Conservation (phyloP, 2,888 invertebrate genomes). For the Meteorus colon region DNA sequence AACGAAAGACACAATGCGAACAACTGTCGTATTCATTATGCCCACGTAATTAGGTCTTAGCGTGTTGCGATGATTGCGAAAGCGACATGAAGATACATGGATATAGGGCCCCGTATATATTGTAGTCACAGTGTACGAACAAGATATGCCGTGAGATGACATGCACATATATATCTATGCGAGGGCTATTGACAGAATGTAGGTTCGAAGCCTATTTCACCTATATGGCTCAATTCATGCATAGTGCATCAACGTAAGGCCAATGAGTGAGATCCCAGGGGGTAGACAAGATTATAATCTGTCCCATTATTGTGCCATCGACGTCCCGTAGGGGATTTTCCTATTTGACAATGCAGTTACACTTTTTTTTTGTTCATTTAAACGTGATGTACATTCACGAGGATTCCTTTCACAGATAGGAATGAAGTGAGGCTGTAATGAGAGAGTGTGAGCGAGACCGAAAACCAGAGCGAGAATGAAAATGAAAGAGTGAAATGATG, state of each 20-base stretch:
- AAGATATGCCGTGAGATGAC: conserved; percentile 53
- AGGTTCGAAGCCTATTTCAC: conserved; percentile 12
- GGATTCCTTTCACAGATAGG: conserved; percentile 23
- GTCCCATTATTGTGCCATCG: conserved; percentile 73
- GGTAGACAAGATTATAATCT: conserved; percentile 74
- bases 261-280: conserved; percentile 60
- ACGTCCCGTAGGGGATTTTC: conserved; percentile 72
- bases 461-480: background rate
- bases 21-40: conserved; percentile 70
- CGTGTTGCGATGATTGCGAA: conserved; percentile 53
- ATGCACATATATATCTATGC: conserved; percentile 16
- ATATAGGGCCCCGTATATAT: background rate
- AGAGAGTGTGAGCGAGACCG: background rate
- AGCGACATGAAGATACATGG: conserved; percentile 11
- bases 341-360: conserved; percentile 72
- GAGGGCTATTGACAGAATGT: conserved; percentile 1
- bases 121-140: conserved; percentile 52
- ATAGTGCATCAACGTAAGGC: conserved; percentile 35
- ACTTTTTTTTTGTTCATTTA: conserved; percentile 70
- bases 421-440: background rate
- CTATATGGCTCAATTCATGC: conserved; percentile 34
- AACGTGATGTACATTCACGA: conserved; percentile 62
- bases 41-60: conserved; percentile 68
- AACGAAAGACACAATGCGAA: conserved; percentile 51
- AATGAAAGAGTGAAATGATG: conserved; percentile 29